Conservation (phyloP, 1,140 invertebrate genomes). For the Ips nitidus region DNA sequence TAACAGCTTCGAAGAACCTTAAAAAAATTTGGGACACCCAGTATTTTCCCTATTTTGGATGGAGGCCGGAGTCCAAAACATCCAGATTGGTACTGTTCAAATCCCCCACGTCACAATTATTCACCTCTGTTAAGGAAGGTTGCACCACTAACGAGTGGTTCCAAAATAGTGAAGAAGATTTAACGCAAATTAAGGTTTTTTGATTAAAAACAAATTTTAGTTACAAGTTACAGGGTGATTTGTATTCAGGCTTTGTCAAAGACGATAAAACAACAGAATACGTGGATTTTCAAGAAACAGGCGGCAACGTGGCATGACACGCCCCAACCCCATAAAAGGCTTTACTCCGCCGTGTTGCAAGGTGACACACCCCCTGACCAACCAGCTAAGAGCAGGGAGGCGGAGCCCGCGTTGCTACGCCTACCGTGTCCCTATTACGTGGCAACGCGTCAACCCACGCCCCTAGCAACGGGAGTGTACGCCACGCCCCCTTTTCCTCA, state of each 20-base stretch:
- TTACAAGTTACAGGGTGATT: background rate
- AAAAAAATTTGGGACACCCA: slow-evolving; percentile 19
- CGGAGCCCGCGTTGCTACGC: background rate
- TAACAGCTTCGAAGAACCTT: slow-evolving; percentile 4
- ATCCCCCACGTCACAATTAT: slow-evolving; percentile 26
- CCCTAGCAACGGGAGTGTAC: background rate
- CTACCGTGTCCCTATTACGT: background rate
- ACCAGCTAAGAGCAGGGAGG: slow-evolving; percentile 31
- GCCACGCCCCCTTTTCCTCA: background rate
- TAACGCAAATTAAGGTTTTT: slow-evolving; percentile 9
- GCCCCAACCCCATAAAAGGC: slow-evolving; percentile 20
- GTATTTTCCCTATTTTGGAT: slow-evolving; percentile 15
- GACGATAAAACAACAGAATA: slow-evolving; percentile 29
- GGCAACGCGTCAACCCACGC: background rate
- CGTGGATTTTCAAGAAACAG: slow-evolving; percentile 30
- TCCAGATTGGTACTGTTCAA: slow-evolving; percentile 22
- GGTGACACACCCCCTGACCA: slow-evolving; percentile 16
- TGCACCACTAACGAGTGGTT: slow-evolving; percentile 6
- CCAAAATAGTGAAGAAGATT: background rate
- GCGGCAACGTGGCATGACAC: background rate
- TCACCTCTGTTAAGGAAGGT: slow-evolving; percentile 10
- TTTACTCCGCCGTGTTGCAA: slow-evolving; percentile 46
- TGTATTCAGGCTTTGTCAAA: slow-evolving; percentile 10
- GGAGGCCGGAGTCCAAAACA: slow-evolving; percentile 6
- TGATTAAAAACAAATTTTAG: too few relatives aligned